phyloP scores from a whole-genome alignment of 2,113 vertebrate genomes.

The Physeter macrocephalus region DNA sequence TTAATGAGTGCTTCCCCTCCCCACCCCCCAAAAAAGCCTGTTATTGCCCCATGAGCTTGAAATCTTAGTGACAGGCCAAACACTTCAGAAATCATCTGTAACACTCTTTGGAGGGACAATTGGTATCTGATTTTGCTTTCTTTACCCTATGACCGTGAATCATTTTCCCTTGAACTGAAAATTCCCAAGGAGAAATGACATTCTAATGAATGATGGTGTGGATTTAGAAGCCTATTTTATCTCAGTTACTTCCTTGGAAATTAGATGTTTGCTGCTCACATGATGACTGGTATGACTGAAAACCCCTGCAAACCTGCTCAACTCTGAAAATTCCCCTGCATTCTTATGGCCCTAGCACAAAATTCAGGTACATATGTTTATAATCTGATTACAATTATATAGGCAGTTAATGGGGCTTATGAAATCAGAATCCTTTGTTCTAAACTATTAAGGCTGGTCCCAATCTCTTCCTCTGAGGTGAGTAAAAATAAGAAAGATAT shows the following conservation, averaged over 20 bases:
- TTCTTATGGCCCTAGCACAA: too few relatives aligned
- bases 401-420: neutral
- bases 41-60: neutral
- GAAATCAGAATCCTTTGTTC: neutral
- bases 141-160: neutral
- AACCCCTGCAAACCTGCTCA: neutral
- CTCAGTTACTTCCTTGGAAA: neutral
- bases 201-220: neutral
- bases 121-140: neutral
- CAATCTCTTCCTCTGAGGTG: neutral
- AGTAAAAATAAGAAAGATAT: neutral
- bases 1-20: neutral
- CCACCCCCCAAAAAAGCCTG: neutral
- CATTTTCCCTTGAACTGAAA: conserved; percentile 5
- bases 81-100: neutral
- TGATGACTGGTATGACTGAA: neutral
- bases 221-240: conserved; percentile 21
- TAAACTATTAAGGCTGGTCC: neutral
- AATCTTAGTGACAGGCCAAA: neutral
- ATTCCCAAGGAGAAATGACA: conserved; percentile 14
- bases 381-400: too few relatives aligned
- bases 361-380: neutral
- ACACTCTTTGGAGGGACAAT: neutral
- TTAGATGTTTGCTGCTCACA: neutral
- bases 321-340: neutral